phyloP scores from a whole-genome alignment of 2,113 vertebrate species.

The Alosa alosa region DNA sequence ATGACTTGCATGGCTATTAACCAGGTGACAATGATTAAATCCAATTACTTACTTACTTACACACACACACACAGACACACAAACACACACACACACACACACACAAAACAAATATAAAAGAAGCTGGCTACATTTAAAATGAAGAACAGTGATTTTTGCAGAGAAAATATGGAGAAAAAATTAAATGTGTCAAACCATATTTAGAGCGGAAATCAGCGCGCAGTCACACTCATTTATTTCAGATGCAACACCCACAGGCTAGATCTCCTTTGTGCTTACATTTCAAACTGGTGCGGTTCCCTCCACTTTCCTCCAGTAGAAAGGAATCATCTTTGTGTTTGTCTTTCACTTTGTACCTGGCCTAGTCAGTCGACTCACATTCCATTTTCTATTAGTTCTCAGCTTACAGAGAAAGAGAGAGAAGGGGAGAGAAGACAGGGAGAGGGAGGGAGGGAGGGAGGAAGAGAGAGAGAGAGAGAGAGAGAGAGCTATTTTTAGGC shows the following conservation, averaged over 20 bases:
- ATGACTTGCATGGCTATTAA: background rate
- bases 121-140: background rate
- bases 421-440: conserved; percentile 28
- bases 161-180: background rate
- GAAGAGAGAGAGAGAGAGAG: conserved; percentile 45
- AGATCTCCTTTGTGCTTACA: conserved; percentile 43
- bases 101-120: background rate
- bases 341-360: conserved; percentile 33
- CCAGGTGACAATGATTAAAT: background rate
- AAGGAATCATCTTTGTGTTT: conserved; percentile 46
- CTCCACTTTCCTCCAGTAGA: conserved; percentile 44
- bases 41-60: background rate
- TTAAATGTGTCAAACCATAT: background rate
- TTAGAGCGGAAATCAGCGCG: background rate
- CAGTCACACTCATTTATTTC: conserved; percentile 19
- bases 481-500: conserved; percentile 64
- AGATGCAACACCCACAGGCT: conserved; percentile 9
- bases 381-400: conserved; percentile 52
- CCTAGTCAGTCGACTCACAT: conserved; percentile 54
- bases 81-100: background rate
- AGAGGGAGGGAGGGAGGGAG: conserved; percentile 35
- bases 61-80: too few relatives aligned
- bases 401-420: conserved; percentile 19
- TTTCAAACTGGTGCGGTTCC: background rate
- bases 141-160: background rate